Evolutionary conservation across 2,888 invertebrate species (phyloP).

Genomic region (Cryptops parisi): DNA sequence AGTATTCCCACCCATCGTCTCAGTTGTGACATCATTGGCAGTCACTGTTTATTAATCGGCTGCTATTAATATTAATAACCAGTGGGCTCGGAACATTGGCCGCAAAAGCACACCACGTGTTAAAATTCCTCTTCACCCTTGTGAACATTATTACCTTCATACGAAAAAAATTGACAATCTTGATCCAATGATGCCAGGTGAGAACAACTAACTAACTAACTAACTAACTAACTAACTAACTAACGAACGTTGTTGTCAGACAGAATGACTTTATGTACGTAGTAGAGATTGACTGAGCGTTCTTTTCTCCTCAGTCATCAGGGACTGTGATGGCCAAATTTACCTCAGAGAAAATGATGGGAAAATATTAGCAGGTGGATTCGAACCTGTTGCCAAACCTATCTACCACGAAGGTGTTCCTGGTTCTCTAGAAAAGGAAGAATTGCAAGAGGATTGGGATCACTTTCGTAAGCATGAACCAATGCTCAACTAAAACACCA

Average conservation of each 20-base stretch:
- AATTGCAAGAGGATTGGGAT: constrained; percentile 85
- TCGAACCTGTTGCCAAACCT: constrained; percentile 79
- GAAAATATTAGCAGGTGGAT: constrained; percentile 73
- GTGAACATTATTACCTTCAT: constrained; percentile 84
- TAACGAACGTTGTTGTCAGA: no score
- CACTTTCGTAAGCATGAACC: constrained; percentile 51
- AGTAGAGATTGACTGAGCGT: neutral
- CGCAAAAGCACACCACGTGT: constrained; percentile 70
- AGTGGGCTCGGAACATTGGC: constrained; percentile 81
- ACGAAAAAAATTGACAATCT: constrained; percentile 64
- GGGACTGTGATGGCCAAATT: constrained; percentile 74
- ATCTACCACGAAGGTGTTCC: constrained; percentile 53
- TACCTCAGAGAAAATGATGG: constrained; percentile 77
- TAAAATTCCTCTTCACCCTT: constrained; percentile 71
- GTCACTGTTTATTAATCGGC: no score
- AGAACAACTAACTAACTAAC: no score
- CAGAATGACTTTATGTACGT: neutral
- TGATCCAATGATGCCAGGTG: constrained; percentile 67
- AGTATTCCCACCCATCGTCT: constrained; percentile 17
- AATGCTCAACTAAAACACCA: neutral
- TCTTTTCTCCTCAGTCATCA: constrained; percentile 43
- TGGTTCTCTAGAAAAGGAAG: constrained; percentile 21
- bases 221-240: no score
- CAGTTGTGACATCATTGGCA: no score
- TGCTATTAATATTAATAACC: neutral